A percentile compares a stretch with the other conserved stretches of the same genome.
phyloP scores from a whole-genome alignment of 2,888 invertebrate species.

The Calameuta pallipes region DNA sequence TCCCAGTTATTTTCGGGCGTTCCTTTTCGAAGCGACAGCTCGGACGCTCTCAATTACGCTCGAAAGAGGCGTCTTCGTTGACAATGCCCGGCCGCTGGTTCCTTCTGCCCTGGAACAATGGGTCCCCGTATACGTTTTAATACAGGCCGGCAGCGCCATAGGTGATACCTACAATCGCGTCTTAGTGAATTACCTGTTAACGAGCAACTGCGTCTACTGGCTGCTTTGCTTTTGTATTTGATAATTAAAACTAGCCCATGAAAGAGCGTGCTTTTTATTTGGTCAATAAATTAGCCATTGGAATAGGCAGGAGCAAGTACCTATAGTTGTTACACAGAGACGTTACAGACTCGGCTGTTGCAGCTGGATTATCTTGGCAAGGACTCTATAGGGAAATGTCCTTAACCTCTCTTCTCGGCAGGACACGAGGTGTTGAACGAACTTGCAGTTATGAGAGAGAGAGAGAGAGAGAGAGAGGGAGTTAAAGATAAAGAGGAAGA shows the following conservation, averaged over 20 bases:
- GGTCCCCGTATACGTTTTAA: background rate
- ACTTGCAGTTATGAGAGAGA: background rate
- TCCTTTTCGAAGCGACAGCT: background rate
- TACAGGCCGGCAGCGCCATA: background rate
- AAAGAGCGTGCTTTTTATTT: background rate
- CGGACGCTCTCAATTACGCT: constrained; percentile 9
- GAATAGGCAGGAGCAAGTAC: background rate
- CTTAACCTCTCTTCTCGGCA: background rate
- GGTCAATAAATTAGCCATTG: background rate
- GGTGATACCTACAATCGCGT: background rate
- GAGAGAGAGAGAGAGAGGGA: too few species aligned
- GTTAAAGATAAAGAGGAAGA: background rate
- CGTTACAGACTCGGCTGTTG: background rate
- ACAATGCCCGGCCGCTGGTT: constrained; percentile 17
- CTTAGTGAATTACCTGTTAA: background rate
- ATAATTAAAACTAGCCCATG: background rate
- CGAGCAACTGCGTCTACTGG: too few species aligned
- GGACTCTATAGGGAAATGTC: background rate
- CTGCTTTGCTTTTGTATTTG: background rate
- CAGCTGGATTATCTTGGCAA: background rate
- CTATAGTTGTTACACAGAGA: background rate
- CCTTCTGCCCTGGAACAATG: background rate
- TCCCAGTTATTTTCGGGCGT: background rate
- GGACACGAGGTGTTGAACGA: background rate
- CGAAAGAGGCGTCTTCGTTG: constrained; percentile 15